Evolutionary conservation across 37 sponge, comb jelly and placozoan species (phyloP).

Genomic region (Chondrosia reniformis): DNA sequence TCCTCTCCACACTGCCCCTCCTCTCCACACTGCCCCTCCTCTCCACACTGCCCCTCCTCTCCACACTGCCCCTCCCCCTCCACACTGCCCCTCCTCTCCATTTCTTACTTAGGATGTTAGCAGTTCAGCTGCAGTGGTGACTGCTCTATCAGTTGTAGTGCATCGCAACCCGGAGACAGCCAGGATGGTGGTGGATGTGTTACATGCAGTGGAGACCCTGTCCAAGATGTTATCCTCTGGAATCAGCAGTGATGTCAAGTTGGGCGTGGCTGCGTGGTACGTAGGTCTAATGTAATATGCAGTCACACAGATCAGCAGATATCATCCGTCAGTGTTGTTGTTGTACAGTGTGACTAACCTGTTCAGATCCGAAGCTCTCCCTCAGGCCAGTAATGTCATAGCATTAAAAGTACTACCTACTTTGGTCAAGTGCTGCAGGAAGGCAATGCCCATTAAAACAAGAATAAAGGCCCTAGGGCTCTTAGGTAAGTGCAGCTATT

Average conservation of each 20-base stretch:
- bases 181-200: neutral
- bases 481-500: neutral
- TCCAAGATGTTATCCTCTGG: slow-evolving; percentile 13
- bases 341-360: slow-evolving; percentile 7
- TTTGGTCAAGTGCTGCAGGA: slow-evolving; percentile 13
- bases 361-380: slow-evolving; percentile 3
- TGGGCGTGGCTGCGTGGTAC: slow-evolving; percentile 18
- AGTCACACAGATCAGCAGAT: neutral
- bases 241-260: slow-evolving; percentile 1
- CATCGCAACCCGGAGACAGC: slow-evolving; percentile 5
- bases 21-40: neutral
- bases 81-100: too few relatives aligned
- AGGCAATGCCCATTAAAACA: slow-evolving; percentile 3
- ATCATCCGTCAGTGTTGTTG: neutral
- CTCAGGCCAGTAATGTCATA: neutral
- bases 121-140: too few relatives aligned
- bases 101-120: too few relatives aligned
- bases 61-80: too few relatives aligned
- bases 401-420: slow-evolving; percentile 4
- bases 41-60: too few relatives aligned
- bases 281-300: neutral
- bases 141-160: slow-evolving; percentile 13
- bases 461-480: slow-evolving; percentile 4
- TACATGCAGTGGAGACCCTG: neutral
- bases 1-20: neutral